A percentile compares a stretch with the other conserved stretches of the same genome.
phyloP scores from a whole-genome alignment of 2,113 vertebrate species.

The Uria aalge region DNA sequence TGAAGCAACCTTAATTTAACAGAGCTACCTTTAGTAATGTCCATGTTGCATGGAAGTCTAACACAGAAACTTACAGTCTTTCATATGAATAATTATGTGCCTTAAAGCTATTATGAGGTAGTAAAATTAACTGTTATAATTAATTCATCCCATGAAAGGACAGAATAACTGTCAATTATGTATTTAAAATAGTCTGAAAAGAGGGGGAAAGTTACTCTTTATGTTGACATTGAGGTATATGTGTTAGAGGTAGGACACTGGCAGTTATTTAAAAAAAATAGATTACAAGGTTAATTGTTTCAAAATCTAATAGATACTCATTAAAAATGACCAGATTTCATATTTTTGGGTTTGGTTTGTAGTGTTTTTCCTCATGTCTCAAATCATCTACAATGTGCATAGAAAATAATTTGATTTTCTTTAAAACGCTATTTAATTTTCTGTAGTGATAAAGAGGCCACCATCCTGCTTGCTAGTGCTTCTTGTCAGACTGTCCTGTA shows the following conservation, averaged over 20 bases:
- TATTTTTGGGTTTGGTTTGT: not conserved
- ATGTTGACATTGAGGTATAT: not conserved
- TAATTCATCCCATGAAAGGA: not conserved
- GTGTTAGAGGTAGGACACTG: not conserved
- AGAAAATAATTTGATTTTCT: not conserved
- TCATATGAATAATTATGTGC: not conserved
- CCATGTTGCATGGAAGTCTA: not conserved
- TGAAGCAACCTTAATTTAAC: not conserved
- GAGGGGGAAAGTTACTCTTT: not conserved
- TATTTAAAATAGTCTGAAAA: not conserved
- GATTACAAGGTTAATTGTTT: not conserved
- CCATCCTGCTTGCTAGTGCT: not conserved
- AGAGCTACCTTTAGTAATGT: not conserved
- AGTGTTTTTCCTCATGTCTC: not conserved
- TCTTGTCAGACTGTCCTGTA: not conserved
- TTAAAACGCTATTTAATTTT: conserved; percentile 2
- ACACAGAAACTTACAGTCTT: not conserved
- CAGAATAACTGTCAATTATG: not conserved
- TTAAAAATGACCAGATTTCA: not conserved
- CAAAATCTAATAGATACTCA: not conserved
- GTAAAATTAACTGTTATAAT: conserved; percentile 1
- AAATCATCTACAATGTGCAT: not conserved
- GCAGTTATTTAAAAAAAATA: not conserved
- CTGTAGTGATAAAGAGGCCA: not conserved
- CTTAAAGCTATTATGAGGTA: not conserved